Base-by-base conservation (phyloP, 2,113 vertebrate species). In the Sylvilagus bachmani region DNA sequence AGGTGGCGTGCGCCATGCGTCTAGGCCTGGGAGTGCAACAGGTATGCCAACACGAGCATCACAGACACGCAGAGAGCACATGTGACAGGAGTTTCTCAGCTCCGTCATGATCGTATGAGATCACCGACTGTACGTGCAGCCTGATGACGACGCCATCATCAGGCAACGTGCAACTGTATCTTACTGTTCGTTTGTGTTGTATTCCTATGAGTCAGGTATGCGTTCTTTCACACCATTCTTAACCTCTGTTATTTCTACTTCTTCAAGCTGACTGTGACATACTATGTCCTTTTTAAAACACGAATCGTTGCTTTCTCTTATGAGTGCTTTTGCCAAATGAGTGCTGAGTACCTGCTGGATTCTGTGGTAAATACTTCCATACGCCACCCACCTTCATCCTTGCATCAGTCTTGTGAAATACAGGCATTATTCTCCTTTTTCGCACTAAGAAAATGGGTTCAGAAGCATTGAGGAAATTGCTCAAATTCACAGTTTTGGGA, bases 351-450 rank as follows among this genome's bases (percentile, higher is more conserved):
- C 29, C 38, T 88, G 77, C 55, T 25, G 24, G 55, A 14, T 10
- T 22, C 67, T 66, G 19, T 10, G 55, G 44, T 89, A 49, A 51
- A 44, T 71, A 36, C n/a, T 58, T 83, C 22, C 24, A 82, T 3
- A 36, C 27, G 12, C 10, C 16, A 82, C 66, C 22, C 33, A 13
- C 58, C 31, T 58, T 67, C 29, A 58, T n/a, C 1, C 49, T 75
- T 49, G 75, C 29, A 67, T 66, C 8, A 25, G 3, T 73, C 22
- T n/a, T 83, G 33, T n/a, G 2, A 21, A 49, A 58, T 67, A 10
- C 70, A 67, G 51, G 29, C 64, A 66, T 31, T 73, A 69, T 70
- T 92, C 49, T 88, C n/a, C 25, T 73, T 81, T 92, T 81, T 74
- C 55, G 71, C 44, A 66, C 19, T 55, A 73, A 13, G 75, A 73